Conservation (phyloP, 2,888 invertebrate species). For the Catocala nupta region DNA sequence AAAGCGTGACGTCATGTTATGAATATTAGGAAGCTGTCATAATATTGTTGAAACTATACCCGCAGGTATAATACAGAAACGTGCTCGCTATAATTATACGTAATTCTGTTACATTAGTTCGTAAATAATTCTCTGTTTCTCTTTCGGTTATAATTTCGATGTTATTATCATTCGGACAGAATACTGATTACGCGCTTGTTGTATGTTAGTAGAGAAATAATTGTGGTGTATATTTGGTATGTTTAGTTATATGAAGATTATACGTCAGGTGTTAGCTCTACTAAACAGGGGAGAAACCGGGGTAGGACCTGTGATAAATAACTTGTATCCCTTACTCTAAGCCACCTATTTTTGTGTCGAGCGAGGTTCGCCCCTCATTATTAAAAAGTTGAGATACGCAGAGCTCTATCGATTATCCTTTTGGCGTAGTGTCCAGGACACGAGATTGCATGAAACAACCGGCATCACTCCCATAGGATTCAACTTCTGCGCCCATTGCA, state of each 20-base stretch:
- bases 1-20: too few species aligned
- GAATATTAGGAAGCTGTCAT: neutral
- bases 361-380: slow-evolving; percentile 53
- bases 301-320: slow-evolving; percentile 37
- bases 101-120: slow-evolving; percentile 24
- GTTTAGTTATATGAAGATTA: slow-evolving; percentile 22
- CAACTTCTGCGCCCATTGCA: slow-evolving; percentile 40
- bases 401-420: slow-evolving; percentile 71
- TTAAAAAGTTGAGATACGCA: slow-evolving; percentile 66
- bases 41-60: neutral
- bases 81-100: neutral
- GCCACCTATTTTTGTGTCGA: slow-evolving; percentile 42
- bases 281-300: slow-evolving; percentile 13
- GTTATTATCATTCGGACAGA: slow-evolving; percentile 38
- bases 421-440: slow-evolving; percentile 58
- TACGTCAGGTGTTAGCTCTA: slow-evolving; percentile 16
- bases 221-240: slow-evolving; percentile 26
- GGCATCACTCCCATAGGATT: slow-evolving; percentile 32
- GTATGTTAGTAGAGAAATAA: slow-evolving; percentile 21
- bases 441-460: slow-evolving; percentile 52
- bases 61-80: slow-evolving; percentile 1
- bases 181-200: slow-evolving; percentile 31
- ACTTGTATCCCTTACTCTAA: slow-evolving; percentile 44
- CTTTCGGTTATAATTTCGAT: slow-evolving; percentile 30
- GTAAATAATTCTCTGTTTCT: slow-evolving; percentile 28